Evolutionary conservation across 1,140 invertebrate genomes (phyloP).

Genomic region (Drosophila lini): DNA sequence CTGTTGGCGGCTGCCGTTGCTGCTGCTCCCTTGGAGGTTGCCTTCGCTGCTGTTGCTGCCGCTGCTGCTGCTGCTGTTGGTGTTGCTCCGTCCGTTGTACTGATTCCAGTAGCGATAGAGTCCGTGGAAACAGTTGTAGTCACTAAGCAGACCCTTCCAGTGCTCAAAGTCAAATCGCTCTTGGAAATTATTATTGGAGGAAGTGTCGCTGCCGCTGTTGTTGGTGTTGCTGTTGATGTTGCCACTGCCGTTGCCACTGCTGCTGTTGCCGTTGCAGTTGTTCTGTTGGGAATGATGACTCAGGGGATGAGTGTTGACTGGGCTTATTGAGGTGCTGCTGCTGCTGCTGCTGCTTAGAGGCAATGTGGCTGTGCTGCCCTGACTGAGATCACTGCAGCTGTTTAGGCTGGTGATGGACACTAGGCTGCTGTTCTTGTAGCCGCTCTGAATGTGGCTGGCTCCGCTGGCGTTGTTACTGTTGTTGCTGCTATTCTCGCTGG

Average conservation of each 20-base stretch:
- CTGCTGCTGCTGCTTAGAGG: slow-evolving; percentile 15
- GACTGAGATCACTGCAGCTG: slow-evolving; percentile 64
- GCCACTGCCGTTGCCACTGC: slow-evolving; percentile 1
- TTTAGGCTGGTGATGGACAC: slow-evolving; percentile 71
- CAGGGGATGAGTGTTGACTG: slow-evolving; percentile 19
- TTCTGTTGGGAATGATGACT: neutral
- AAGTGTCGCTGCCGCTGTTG: slow-evolving; percentile 67
- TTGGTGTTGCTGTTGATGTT: slow-evolving; percentile 23
- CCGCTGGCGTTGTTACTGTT: neutral
- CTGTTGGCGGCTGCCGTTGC: slow-evolving; percentile 12
- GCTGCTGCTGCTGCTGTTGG: slow-evolving; percentile 10
- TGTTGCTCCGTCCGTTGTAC: slow-evolving; percentile 35
- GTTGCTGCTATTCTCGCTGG: slow-evolving; percentile 41
- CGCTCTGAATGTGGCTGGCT: neutral
- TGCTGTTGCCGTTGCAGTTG: slow-evolving; percentile 13
- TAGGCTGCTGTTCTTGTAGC: slow-evolving; percentile 63
- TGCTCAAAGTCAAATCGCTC: slow-evolving; percentile 78
- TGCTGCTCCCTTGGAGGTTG: slow-evolving; percentile 12
- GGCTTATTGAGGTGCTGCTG: slow-evolving; percentile 2
- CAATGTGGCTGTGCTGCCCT: slow-evolving; percentile 60
- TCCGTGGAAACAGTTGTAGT: slow-evolving; percentile 77
- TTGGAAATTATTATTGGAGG: slow-evolving; percentile 79
- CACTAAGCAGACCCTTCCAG: slow-evolving; percentile 74
- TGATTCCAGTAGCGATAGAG: slow-evolving; percentile 80
- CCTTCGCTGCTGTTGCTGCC: slow-evolving; percentile 4